Percentiles rank a stretch among this genome's conserved stretches.
phyloP scores from a whole-genome alignment of 2,113 vertebrate species.

The Pholis gunnellus region DNA sequence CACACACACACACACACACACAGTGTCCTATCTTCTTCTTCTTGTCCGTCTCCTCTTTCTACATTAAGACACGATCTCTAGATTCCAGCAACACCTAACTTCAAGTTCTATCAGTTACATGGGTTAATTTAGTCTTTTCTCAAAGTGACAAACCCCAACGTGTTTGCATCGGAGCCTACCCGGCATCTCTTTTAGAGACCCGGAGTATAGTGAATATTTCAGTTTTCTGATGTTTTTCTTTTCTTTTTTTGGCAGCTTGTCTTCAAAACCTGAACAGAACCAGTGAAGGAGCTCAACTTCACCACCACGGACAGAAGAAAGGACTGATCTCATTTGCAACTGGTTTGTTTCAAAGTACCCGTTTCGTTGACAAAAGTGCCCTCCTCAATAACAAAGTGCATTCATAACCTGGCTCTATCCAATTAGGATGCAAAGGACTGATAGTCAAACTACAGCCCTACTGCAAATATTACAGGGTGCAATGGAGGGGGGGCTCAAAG shows the following conservation, averaged over 20 bases:
- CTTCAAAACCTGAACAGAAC: slow-evolving; percentile 73
- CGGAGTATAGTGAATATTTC: slow-evolving; percentile 14
- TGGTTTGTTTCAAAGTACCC: slow-evolving; percentile 83
- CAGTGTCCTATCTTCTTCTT: slow-evolving; percentile 50
- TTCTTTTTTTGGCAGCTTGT: slow-evolving; percentile 79
- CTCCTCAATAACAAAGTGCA: slow-evolving; percentile 86
- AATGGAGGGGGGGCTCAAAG: slow-evolving; percentile 9
- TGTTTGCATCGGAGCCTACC: slow-evolving; percentile 33
- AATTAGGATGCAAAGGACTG: slow-evolving; percentile 80
- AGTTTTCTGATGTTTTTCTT: background rate
- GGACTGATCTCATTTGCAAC: slow-evolving; percentile 72
- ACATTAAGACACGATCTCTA: slow-evolving; percentile 75
- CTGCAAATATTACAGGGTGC: slow-evolving; percentile 33
- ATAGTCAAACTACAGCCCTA: slow-evolving; percentile 60
- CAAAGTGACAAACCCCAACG: slow-evolving; percentile 61
- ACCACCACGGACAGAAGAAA: slow-evolving; percentile 50
- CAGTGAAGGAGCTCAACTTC: slow-evolving; percentile 59
- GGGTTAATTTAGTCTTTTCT: slow-evolving; percentile 64
- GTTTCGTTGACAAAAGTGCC: slow-evolving; percentile 85
- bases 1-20: slow-evolving; percentile 25
- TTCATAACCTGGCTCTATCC: slow-evolving; percentile 77
- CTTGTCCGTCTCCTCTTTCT: slow-evolving; percentile 11
- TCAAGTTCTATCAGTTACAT: slow-evolving; percentile 83
- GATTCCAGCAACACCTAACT: slow-evolving; percentile 59
- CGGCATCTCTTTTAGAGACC: slow-evolving; percentile 53